Evolutionary conservation across 2,888 invertebrate species (phyloP), one percentile per base, ranked within the genome.

Genomic region (Venustoraphidia nigricollis): DNA sequence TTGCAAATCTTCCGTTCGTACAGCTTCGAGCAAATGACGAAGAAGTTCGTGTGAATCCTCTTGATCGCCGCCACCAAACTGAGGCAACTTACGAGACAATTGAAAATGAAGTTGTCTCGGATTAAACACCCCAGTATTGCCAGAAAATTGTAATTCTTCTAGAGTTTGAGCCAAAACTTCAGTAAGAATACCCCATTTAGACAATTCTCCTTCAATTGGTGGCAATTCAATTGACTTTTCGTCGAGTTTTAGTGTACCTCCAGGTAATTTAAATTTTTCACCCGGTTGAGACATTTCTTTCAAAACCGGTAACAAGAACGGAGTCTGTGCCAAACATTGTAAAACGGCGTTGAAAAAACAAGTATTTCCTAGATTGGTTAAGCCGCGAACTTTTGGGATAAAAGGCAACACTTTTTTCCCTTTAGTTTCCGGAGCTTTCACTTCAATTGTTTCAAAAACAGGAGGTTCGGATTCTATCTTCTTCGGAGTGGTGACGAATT

Each of bases 291-390:
- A 68, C 58, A 83, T 75, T 61, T 85, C 85, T 58, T 80, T 76
- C 46, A 88, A 69, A 44, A 84, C 77, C 45, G 60, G 56, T 42
- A 82, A 66, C 54, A 87, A 68, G 64, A 80, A 88, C 1, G 89
- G 89, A 4, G 91, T 91, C 65, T 88, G 88, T 3, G 86, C 85
- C 57, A 93, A 70, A 63, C 90, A 90, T 69, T 96, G 96, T 72
- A 96, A 77, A 9, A 95, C 93, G 34, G 95, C 90, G 71, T 96
- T 96, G 65, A 96, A 93, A 68, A 94, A 96, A 64, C 96, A 96
- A 1, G 96, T 96, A 64, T 96, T 96, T 44, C 96, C 95, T 61
- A 95, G 71, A 70, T 96, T 96, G 45, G 76, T 75, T 40, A 96
- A 70, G 0, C 96, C 96, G 69, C 90, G 69, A 1, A 81, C 79